phyloP scores from a whole-genome alignment of 2,888 invertebrate genomes.

The Hydropsyche betteni region DNA sequence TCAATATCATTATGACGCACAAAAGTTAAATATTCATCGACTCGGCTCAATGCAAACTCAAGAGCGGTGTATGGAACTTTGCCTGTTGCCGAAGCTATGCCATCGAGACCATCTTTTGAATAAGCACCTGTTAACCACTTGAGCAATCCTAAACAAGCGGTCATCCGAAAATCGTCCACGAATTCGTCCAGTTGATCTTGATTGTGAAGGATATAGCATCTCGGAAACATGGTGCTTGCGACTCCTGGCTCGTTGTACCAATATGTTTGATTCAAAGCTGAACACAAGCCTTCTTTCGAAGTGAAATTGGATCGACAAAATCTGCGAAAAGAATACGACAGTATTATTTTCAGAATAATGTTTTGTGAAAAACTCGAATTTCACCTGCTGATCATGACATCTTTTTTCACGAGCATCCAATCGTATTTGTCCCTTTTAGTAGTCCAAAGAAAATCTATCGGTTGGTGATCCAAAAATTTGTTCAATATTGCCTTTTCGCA shows the following conservation, averaged over 20 bases:
- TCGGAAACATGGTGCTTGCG: slow-evolving; percentile 82
- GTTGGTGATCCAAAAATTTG: slow-evolving; percentile 79
- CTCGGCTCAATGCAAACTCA: slow-evolving; percentile 83
- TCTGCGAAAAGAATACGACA: slow-evolving; percentile 59
- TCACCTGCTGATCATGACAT: slow-evolving; percentile 66
- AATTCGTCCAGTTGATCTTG: slow-evolving; percentile 85
- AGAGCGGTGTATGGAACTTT: slow-evolving; percentile 79
- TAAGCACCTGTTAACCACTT: slow-evolving; percentile 77
- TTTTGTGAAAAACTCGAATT: background rate
- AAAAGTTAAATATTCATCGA: slow-evolving; percentile 78
- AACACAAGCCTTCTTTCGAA: slow-evolving; percentile 88
- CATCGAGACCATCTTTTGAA: slow-evolving; percentile 66
- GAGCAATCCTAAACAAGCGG: slow-evolving; percentile 85
- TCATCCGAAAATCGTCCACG: slow-evolving; percentile 88
- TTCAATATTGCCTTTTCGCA: slow-evolving; percentile 74
- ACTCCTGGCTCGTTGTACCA: slow-evolving; percentile 87
- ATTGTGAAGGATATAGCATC: slow-evolving; percentile 85
- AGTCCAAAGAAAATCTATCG: slow-evolving; percentile 91
- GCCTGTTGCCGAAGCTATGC: slow-evolving; percentile 67
- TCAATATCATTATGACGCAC: slow-evolving; percentile 81
- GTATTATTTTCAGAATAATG: background rate
- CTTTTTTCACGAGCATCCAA: slow-evolving; percentile 69
- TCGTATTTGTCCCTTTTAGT: slow-evolving; percentile 84
- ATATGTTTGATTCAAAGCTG: slow-evolving; percentile 81
- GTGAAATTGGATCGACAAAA: slow-evolving; percentile 90